Evolutionary conservation across 2,888 invertebrate species (phyloP).

Genomic region (Stenchaetothrips biformis): DNA sequence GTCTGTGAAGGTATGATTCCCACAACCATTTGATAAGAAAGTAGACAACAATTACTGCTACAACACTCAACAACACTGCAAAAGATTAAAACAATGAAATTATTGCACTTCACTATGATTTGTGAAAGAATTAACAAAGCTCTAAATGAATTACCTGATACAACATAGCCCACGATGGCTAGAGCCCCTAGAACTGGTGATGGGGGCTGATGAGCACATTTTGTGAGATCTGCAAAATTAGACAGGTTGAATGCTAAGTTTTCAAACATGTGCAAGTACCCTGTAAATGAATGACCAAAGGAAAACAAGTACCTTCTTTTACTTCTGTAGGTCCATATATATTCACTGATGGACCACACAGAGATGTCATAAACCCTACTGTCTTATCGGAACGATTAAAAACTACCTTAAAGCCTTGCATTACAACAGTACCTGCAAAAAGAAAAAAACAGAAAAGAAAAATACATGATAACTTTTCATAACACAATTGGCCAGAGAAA

Average conservation of each 20-base stretch:
- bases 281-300: background rate
- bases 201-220: background rate
- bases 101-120: background rate
- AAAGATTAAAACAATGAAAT: background rate
- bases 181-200: conserved; percentile 3
- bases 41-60: background rate
- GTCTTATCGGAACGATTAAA: conserved; percentile 51
- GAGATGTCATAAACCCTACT: conserved; percentile 49
- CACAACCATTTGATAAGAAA: conserved; percentile 9
- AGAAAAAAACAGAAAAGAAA: background rate
- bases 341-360: conserved; percentile 48
- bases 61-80: background rate
- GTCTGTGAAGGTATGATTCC: conserved; percentile 8
- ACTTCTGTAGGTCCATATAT: conserved; percentile 45
- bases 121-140: background rate
- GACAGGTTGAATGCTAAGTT: background rate
- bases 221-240: background rate
- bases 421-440: conserved; percentile 48
- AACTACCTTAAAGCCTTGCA: conserved; percentile 51
- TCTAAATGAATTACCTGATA: conserved; percentile 1
- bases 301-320: background rate
- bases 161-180: background rate
- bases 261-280: background rate
- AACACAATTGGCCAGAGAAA: background rate
- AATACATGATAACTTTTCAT: background rate